Evolutionary conservation across 1,140 invertebrate genomes (phyloP).

Genomic region (Habropoda laboriosa): DNA sequence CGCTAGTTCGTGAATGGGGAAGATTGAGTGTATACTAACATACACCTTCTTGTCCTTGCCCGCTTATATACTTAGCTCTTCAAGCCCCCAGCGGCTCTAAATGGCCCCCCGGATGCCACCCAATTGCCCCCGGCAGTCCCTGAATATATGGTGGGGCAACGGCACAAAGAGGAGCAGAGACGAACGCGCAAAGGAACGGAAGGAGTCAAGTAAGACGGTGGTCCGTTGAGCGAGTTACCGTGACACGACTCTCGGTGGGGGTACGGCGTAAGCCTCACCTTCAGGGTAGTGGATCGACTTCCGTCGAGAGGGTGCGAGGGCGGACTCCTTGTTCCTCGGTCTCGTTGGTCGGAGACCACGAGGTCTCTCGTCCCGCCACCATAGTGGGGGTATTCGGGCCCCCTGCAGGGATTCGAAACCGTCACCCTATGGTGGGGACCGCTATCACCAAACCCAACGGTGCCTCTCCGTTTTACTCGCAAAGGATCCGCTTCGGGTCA

Average conservation of each 20-base stretch:
- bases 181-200: constrained; percentile 35
- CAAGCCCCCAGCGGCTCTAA: constrained; percentile 69
- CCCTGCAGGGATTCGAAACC: constrained; percentile 46
- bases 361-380: constrained; percentile 34
- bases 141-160: constrained; percentile 57
- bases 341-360: constrained; percentile 60
- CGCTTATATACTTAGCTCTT: constrained; percentile 82
- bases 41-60: constrained; percentile 81
- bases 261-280: constrained; percentile 42
- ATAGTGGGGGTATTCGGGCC: constrained; percentile 50
- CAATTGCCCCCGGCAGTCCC: constrained; percentile 51
- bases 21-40: constrained; percentile 80
- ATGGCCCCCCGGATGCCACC: constrained; percentile 53
- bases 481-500: constrained; percentile 32
- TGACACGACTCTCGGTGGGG: constrained; percentile 55
- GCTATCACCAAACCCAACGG: constrained; percentile 26
- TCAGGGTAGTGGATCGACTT: constrained; percentile 38
- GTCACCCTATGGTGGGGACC: constrained; percentile 25
- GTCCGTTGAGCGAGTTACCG: constrained; percentile 34
- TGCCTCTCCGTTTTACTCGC: constrained; percentile 34
- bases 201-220: constrained; percentile 48
- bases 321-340: constrained; percentile 51
- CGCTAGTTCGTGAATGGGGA: constrained; percentile 63
- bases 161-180: constrained; percentile 50
- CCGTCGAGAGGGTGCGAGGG: constrained; percentile 63